Evolutionary conservation across 2,113 vertebrate genomes (phyloP).

Genomic region (Probosciger aterrimus): DNA sequence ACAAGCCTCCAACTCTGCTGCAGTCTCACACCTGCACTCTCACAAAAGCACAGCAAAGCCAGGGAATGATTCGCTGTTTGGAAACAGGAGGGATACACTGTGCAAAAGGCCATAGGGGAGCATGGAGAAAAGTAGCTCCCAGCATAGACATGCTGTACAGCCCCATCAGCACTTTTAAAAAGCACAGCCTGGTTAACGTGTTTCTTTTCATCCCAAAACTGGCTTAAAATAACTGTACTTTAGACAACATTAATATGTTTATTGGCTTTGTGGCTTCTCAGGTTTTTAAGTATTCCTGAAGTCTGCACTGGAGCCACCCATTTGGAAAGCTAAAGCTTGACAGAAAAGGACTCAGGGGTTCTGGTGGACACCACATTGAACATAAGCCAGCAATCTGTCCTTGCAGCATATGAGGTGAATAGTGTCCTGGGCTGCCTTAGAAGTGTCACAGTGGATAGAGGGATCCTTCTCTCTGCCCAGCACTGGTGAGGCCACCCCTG

Average conservation of each 20-base stretch:
- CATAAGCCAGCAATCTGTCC: background rate
- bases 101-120: background rate
- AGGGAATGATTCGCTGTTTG: fast-evolving
- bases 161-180: fast-evolving
- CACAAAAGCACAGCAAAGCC: background rate
- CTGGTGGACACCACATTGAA: background rate
- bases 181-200: background rate
- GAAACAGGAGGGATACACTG: background rate
- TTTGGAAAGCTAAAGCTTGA: background rate
- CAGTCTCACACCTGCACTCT: background rate
- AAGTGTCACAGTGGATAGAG: fast-evolving
- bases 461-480: background rate
- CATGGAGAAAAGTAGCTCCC: background rate
- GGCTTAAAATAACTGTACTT: background rate
- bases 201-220: background rate
- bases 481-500: background rate
- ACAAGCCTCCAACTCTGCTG: background rate
- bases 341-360: background rate
- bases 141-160: fast-evolving
- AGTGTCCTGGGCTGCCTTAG: background rate
- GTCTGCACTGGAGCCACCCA: background rate
- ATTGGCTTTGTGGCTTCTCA: background rate
- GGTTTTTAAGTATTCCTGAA: background rate
- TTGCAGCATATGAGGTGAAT: background rate
- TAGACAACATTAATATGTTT: background rate